Base-by-base conservation (phyloP, 2,797 vertebrate species). In the Monodelphis domestica region DNA sequence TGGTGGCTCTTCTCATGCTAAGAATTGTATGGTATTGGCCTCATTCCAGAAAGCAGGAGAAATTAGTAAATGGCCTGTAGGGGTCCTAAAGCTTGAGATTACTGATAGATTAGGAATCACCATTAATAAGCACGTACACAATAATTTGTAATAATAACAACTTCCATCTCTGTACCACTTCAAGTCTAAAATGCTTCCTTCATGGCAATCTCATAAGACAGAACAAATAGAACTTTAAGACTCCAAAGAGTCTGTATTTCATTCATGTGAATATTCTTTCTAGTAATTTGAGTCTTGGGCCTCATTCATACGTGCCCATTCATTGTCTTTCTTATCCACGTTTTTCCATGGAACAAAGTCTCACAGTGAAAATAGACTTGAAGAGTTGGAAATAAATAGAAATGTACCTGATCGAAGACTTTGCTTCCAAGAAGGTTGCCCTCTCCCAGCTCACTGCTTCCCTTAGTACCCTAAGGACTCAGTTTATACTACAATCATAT, bases 1-100 rank as follows among this genome's bases (percentile, higher is more conserved):
- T 33, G n/a, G n/a, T 57, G 50, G n/a, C 10, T 57, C 50, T 53
- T 26, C 21, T 29, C 3, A 51, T 59, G 38, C 63, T 21, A 89
- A 29, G 38, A 45, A 38, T 9, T 45, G 5, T 21, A 38, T 7
- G 1, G 0, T 14, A 5, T 54, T 59, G 59, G 53, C 11, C 54
- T 91, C 57, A 63, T 91, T n/a, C 57, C 29, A 91, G 89, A 91
- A 84, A 94, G 38, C 30, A 53, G 55, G 29, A 84, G 88, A 87
- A 93, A 87, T 30, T 28, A 90, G 50, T 52, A 54, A 53, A 53
- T 6, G 50, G 51, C 78, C 63, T 93, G 90, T 4, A 0, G 10
- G 30, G 30, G 9, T 38, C 38, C 70, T 53, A 55, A 50, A 91
- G 33, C 29, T n/a, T 54, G 1, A 54, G 56, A 59, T 57, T 53